Percentiles rank a stretch among this genome's conserved stretches.
phyloP scores from a whole-genome alignment of 2,888 invertebrate species.

The Drosophila kambysellisi region DNA sequence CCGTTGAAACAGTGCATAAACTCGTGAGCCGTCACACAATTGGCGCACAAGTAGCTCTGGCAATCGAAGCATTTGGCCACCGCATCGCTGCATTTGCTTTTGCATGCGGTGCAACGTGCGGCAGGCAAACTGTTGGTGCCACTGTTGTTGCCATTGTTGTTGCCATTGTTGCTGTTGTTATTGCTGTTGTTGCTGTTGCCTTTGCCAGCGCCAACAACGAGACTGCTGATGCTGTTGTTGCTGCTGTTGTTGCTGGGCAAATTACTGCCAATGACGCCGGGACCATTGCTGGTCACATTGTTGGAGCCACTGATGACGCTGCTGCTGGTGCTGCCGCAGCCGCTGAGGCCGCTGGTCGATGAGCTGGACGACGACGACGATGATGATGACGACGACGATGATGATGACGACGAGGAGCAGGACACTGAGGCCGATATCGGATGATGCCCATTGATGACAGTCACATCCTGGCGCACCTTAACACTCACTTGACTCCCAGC shows the following conservation, averaged over 20 bases:
- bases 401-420: slow-evolving; percentile 78
- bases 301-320: slow-evolving; percentile 68
- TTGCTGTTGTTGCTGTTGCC: slow-evolving; percentile 36
- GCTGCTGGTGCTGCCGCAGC: slow-evolving; percentile 87
- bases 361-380: slow-evolving; percentile 73
- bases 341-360: slow-evolving; percentile 86
- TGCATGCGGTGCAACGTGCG: slow-evolving; percentile 96
- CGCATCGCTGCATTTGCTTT: slow-evolving; percentile 96
- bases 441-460: slow-evolving; percentile 82
- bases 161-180: slow-evolving; percentile 24
- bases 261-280: slow-evolving; percentile 86
- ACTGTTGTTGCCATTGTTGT: slow-evolving; percentile 21
- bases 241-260: slow-evolving; percentile 48
- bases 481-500: slow-evolving; percentile 64
- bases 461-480: slow-evolving; percentile 76
- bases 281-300: slow-evolving; percentile 81
- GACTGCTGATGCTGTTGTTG: slow-evolving; percentile 59
- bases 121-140: slow-evolving; percentile 49
- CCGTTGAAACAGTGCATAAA: slow-evolving; percentile 99
- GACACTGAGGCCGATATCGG: slow-evolving; percentile 83
- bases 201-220: slow-evolving; percentile 70
- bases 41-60: slow-evolving; percentile 97
- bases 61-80: slow-evolving; percentile 98
- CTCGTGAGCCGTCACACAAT: slow-evolving; percentile 99
- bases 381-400: slow-evolving; percentile 81